Evolutionary conservation across 2,888 invertebrate species (phyloP).

Genomic region (Sarcophaga caerulescens): DNA sequence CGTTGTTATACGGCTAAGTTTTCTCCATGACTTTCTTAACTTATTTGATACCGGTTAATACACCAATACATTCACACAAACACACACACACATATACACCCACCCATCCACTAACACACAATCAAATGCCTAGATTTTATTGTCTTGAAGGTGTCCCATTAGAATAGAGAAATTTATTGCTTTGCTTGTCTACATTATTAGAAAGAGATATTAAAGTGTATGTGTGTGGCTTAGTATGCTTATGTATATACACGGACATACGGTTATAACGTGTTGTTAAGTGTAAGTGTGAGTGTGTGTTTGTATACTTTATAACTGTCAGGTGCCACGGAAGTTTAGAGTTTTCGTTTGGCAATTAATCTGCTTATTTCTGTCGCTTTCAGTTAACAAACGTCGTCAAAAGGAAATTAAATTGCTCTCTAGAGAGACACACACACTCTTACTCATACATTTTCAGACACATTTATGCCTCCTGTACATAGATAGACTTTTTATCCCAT

Average conservation of each 20-base stretch:
- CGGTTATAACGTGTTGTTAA: background rate
- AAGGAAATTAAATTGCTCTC: slow-evolving; percentile 66
- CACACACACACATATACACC: background rate
- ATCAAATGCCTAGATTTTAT: slow-evolving; percentile 6
- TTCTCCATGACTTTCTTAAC: slow-evolving; percentile 36
- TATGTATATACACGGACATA: no score
- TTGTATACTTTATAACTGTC: slow-evolving; percentile 48
- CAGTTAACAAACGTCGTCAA: slow-evolving; percentile 66
- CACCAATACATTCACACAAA: slow-evolving; percentile 15
- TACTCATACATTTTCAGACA: background rate
- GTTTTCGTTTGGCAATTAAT: slow-evolving; percentile 67
- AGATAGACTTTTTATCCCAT: background rate
- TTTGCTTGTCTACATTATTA: slow-evolving; percentile 9
- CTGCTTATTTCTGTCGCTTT: slow-evolving; percentile 63
- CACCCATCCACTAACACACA: background rate
- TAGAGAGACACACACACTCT: slow-evolving; percentile 9
- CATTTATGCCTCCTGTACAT: background rate
- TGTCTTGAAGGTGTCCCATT: slow-evolving; percentile 25
- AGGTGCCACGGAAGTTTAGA: slow-evolving; percentile 67
- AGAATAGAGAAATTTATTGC: slow-evolving; percentile 44
- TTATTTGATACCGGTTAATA: slow-evolving; percentile 42
- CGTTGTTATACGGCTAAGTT: slow-evolving; percentile 19
- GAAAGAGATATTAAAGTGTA: background rate
- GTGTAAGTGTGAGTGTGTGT: slow-evolving; percentile 15
- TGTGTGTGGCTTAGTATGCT: background rate